Conservation (phyloP, 2,888 invertebrate genomes). For the Euplagia quadripunctaria region DNA sequence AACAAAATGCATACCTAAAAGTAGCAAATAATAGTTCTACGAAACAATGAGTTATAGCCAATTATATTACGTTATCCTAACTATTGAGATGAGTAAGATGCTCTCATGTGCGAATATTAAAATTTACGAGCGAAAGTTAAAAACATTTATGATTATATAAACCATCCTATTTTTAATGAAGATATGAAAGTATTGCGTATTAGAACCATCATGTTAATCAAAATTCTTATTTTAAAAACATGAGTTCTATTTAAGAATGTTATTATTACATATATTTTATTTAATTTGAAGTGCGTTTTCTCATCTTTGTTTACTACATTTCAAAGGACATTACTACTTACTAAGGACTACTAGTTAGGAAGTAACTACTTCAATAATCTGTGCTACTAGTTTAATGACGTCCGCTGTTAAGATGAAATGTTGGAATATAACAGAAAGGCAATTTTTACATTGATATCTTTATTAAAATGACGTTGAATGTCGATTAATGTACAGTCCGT, state of each 20-base stretch:
- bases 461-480: too few species aligned
- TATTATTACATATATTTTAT: neutral
- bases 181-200: neutral
- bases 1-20: neutral
- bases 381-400: neutral
- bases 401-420: neutral
- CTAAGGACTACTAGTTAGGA: too few species aligned
- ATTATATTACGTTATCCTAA: slow-evolving; percentile 9
- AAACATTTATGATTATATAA: slow-evolving; percentile 13
- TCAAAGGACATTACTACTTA: neutral
- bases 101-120: slow-evolving; percentile 15
- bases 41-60: slow-evolving; percentile 9
- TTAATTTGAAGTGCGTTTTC: neutral
- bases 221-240: neutral
- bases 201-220: neutral
- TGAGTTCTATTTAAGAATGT: neutral
- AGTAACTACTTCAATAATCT: too few species aligned
- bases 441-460: too few species aligned
- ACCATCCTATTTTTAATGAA: slow-evolving; percentile 6
- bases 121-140: slow-evolving; percentile 23
- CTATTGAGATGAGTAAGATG: slow-evolving; percentile 6
- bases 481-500: too few species aligned
- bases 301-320: neutral
- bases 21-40: neutral
- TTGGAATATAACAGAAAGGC: neutral